These are phyloP conservation scores for Rhabdornis inornatus DNA, from an alignment of 2,113 vertebrate species.

Conservation along the genomic window DNA sequence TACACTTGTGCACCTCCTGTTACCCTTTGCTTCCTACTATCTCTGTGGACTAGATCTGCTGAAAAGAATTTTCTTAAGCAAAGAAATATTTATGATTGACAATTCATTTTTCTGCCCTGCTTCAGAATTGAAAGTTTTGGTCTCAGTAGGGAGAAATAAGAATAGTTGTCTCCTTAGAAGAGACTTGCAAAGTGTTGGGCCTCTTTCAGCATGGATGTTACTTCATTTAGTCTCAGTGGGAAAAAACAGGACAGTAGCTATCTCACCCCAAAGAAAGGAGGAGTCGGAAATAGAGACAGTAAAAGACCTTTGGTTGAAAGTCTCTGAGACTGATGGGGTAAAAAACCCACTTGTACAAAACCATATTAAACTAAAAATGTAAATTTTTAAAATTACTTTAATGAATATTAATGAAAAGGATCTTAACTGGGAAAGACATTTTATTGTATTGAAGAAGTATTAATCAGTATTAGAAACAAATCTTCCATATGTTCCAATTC, in stretches of 20 bases:
- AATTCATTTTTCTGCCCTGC: not conserved
- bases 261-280: not conserved
- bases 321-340: not conserved
- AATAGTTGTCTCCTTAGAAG: not conserved
- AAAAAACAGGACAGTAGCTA: not conserved
- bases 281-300: not conserved
- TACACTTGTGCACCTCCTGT: not conserved
- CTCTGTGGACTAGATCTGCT: not conserved
- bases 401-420: not conserved
- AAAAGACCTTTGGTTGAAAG: not conserved
- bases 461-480: not conserved
- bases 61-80: not conserved
- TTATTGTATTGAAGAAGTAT: not conserved
- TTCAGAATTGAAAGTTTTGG: not conserved
- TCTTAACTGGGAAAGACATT: not conserved
- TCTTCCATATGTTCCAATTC: not conserved
- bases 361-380: not conserved
- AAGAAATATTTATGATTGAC: not conserved
- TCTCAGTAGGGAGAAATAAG: not conserved
- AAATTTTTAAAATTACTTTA: not conserved
- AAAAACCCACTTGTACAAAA: not conserved
- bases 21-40: not conserved
- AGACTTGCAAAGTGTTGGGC: not conserved
- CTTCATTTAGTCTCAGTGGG: not conserved
- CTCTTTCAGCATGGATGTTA: not conserved